These are phyloP conservation scores for Fragariocoptes setiger DNA, from an alignment of 1,140 invertebrate genomes.

Conservation along the genomic window DNA sequence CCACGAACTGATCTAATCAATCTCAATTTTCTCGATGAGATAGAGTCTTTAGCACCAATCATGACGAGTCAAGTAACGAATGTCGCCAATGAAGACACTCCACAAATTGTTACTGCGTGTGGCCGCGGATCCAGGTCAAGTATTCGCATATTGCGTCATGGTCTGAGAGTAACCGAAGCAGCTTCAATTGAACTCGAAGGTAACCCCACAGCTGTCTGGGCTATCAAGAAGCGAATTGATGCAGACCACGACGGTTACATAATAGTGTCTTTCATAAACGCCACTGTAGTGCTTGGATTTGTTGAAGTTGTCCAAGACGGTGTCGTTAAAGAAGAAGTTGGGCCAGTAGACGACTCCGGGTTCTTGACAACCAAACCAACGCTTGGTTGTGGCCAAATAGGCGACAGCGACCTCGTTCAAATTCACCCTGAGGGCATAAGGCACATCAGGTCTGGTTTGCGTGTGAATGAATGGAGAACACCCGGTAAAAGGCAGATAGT, in stretches of 20 bases:
- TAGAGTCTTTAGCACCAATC: constrained; percentile 85
- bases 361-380: constrained; percentile 95
- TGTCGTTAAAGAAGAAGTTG: too few relatives aligned
- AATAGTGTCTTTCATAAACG: constrained; percentile 98
- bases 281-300: constrained; percentile 90
- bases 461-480: constrained; percentile 96
- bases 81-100: constrained; percentile 81
- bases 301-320: constrained; percentile 99
- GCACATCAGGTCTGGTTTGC: constrained; percentile 81
- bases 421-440: constrained; percentile 76
- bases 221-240: constrained; percentile 75
- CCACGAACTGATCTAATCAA: constrained; percentile 57
- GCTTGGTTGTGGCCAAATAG: constrained; percentile 73
- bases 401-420: constrained; percentile 88
- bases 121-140: constrained; percentile 76
- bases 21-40: constrained; percentile 84
- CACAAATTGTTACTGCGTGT: constrained; percentile 82
- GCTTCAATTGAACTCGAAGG: constrained; percentile 93
- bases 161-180: constrained; percentile 93
- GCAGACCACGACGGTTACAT: constrained; percentile 98
- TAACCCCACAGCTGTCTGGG: constrained; percentile 98
- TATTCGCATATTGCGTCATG: constrained; percentile 67
- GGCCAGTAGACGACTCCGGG: constrained; percentile 79
- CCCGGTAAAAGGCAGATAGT: constrained; percentile 86
- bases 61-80: constrained; percentile 41